Conservation (phyloP, 2,888 invertebrate species). For the Pycnomerus fuliginosus region DNA sequence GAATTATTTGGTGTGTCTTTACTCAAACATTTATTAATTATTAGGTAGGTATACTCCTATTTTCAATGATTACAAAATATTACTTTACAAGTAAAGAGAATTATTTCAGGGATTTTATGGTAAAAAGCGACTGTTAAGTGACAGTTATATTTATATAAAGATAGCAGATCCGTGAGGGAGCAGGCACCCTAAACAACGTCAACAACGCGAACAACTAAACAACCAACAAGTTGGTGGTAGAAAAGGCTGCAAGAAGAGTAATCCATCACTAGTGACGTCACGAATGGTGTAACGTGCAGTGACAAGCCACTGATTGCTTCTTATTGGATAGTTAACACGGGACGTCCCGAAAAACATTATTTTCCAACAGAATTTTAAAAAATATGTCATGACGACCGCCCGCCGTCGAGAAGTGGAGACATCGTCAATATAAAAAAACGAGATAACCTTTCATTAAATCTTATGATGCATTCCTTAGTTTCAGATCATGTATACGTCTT, state of each 20-base stretch:
- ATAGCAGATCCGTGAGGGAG: slow-evolving; percentile 25
- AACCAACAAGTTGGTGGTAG: slow-evolving; percentile 50
- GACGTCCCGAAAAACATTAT: slow-evolving; percentile 17
- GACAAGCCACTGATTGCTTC: slow-evolving; percentile 58
- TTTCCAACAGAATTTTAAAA: too few relatives aligned
- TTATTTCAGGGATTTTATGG: too few relatives aligned
- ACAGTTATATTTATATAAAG: slow-evolving; percentile 25
- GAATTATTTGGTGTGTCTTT: too few relatives aligned
- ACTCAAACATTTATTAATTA: too few relatives aligned
- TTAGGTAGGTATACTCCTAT: too few relatives aligned
- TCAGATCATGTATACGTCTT: slow-evolving; percentile 42
- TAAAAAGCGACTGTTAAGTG: slow-evolving; percentile 5
- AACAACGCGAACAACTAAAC: slow-evolving; percentile 42
- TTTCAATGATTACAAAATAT: too few relatives aligned
- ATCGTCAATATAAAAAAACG: slow-evolving; percentile 3
- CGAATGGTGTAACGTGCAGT: slow-evolving; percentile 49
- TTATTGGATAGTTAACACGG: slow-evolving; percentile 56
- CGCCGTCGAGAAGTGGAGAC: too few relatives aligned
- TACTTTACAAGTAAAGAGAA: too few relatives aligned
- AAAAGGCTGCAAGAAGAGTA: slow-evolving; percentile 46
- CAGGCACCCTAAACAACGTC: slow-evolving; percentile 30
- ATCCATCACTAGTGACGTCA: slow-evolving; percentile 52
- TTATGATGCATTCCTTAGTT: slow-evolving; percentile 35
- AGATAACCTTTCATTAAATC: slow-evolving; percentile 42
- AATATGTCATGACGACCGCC: too few relatives aligned